Evolutionary conservation across 2,888 invertebrate species (phyloP), one percentile per base, ranked within the genome.

Genomic region (Aradus depressus): DNA sequence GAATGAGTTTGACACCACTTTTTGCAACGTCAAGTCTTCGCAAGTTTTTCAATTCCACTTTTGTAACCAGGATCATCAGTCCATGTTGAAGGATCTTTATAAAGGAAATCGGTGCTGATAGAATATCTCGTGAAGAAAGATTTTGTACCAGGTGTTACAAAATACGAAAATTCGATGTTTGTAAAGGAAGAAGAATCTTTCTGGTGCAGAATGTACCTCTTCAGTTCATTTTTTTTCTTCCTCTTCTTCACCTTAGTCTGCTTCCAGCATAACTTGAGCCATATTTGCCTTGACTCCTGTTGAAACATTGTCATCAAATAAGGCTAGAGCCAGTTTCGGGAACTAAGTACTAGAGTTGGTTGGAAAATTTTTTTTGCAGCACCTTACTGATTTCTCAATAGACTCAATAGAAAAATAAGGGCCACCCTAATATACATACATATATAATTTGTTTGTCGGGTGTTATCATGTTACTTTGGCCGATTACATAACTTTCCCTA

Each of bases 1-100:
- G 34, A 19, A 55, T 43, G 23, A 55, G 47, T 28, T 50, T 51
- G 28, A 55, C 50, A 23, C 52, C 48, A 43, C 51, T 48, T 44
- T 52, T 47, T 23, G 50, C 44, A 28, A 31, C 31, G 41, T 49
- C 49, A 31, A 49, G 16, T 34, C 35, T 34, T 34, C 35, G n/a
- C 35, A 34, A 34, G 35, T 34, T 34, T 34, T 34, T 34, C 35
- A 34, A 34, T 34, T 34, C 35, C 35, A 34, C 35, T 34, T 12
- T 34, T 34, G 35, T 34, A 34, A 34, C 35, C 35, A 14, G 35
- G 35, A 34, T 34, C 35, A 34, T 34, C 35, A n/a, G n/a, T 34
- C 12, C 35, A 6, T 6, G 35, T 34, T 34, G 35, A 34, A 34
- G 35, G 35, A 18, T 34, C 35, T 4, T 34, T 34, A 18, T 34